phyloP scores from a whole-genome alignment of 2,888 invertebrate genomes.

The Eristalis pertinax region DNA sequence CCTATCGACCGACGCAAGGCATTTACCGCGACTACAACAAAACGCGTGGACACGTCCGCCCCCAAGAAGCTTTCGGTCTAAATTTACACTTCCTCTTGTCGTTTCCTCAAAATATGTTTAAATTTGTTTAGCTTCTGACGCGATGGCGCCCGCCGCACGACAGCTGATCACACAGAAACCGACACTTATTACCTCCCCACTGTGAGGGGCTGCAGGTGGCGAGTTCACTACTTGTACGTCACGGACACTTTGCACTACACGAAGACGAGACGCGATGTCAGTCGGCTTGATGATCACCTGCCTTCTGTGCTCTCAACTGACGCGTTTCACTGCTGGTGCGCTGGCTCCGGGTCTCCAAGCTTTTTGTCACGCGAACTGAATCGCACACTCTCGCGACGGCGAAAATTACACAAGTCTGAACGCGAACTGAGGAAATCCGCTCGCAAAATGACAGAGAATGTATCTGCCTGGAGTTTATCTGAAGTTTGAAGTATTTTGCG shows the following conservation, averaged over 20 bases:
- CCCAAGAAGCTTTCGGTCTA: background rate
- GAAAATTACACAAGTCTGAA: slow-evolving; percentile 2
- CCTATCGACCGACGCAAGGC: background rate
- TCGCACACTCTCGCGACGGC: slow-evolving; percentile 11
- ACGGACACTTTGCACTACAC: slow-evolving; percentile 15
- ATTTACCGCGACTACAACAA: background rate
- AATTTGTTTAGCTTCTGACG: slow-evolving; percentile 14
- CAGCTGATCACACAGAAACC: slow-evolving; percentile 40
- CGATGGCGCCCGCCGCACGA: slow-evolving; percentile 21
- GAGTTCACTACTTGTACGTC: slow-evolving; percentile 39
- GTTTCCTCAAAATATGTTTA: slow-evolving; percentile 12
- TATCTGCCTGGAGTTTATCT: slow-evolving; percentile 34
- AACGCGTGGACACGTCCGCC: background rate
- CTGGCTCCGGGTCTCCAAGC: slow-evolving; percentile 25
- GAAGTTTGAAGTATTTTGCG: slow-evolving; percentile 27
- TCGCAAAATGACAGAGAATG: background rate
- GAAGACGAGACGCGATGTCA: background rate
- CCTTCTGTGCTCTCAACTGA: background rate
- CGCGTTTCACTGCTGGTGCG: slow-evolving; percentile 2
- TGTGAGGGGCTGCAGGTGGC: background rate
- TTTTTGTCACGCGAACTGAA: slow-evolving; percentile 36
- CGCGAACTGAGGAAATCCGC: background rate
- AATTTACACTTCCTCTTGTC: background rate
- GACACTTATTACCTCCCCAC: slow-evolving; percentile 3
- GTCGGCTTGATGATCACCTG: slow-evolving; percentile 24